These are phyloP conservation scores for Perognathus longimembris DNA, from an alignment of 2,113 vertebrate species.

Conservation along the genomic window DNA sequence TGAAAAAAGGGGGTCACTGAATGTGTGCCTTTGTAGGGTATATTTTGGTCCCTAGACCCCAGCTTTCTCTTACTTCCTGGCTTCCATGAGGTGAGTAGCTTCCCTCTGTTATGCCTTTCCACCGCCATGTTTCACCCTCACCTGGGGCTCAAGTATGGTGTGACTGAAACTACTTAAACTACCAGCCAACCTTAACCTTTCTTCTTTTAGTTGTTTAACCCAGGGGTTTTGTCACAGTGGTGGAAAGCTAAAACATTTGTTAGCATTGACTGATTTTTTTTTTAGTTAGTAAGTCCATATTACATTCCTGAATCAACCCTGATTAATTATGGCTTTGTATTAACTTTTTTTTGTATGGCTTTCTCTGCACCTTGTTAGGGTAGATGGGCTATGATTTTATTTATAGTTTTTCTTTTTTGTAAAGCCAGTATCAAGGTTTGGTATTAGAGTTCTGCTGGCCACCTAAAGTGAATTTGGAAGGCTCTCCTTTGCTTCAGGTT, in stretches of 20 bases:
- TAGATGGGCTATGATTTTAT: background rate
- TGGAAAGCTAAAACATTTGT: background rate
- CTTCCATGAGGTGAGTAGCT: background rate
- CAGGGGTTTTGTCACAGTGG: background rate
- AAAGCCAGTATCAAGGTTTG: background rate
- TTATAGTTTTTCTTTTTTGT: conserved; percentile 16
- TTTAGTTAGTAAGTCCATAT: background rate
- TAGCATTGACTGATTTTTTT: background rate
- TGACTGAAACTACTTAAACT: background rate
- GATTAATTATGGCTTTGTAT: background rate
- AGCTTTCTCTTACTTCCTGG: background rate
- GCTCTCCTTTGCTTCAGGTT: background rate
- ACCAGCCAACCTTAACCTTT: background rate
- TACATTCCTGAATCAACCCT: background rate
- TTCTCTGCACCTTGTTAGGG: background rate
- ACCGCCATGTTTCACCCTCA: background rate
- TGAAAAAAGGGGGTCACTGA: background rate
- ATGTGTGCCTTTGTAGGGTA: background rate
- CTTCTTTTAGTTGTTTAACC: background rate
- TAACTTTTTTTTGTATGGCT: too few relatives aligned
- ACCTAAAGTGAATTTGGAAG: background rate
- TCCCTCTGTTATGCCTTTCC: background rate
- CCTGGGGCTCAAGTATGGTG: background rate
- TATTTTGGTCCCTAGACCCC: background rate
- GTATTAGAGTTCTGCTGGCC: background rate